Percentiles rank a stretch among this genome's conserved stretches.
phyloP scores from a whole-genome alignment of 1,140 invertebrate species.

The Habropoda laboriosa region DNA sequence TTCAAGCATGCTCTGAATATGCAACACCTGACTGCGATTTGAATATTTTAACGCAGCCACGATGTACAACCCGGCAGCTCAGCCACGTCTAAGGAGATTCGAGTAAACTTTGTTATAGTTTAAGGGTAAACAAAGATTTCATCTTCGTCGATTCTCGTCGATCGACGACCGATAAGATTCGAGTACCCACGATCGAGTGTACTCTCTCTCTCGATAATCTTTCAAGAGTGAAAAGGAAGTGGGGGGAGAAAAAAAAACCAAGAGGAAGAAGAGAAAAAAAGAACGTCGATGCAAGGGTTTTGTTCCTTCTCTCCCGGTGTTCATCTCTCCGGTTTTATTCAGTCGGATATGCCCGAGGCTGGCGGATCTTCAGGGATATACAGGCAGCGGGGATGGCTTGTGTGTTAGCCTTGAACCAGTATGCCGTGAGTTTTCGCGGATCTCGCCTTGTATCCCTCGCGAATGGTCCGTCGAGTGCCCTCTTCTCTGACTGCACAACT shows the following conservation, averaged over 20 bases:
- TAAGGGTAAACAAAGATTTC: background rate
- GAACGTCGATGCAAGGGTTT: background rate
- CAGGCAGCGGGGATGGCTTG: too few species aligned
- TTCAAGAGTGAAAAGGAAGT: too few species aligned
- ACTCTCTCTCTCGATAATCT: background rate
- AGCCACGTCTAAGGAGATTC: background rate
- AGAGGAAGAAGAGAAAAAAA: too few species aligned
- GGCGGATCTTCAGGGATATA: background rate
- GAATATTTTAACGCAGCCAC: constrained; percentile 37
- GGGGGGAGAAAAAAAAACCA: too few species aligned
- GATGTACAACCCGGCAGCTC: too few species aligned
- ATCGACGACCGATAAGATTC: background rate
- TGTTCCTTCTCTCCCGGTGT: background rate
- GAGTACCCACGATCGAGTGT: background rate
- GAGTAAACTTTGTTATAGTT: background rate
- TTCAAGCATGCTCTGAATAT: constrained; percentile 40
- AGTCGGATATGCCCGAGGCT: background rate
- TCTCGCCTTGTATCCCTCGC: too few species aligned
- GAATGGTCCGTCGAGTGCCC: background rate
- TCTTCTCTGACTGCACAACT: background rate
- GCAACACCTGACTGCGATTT: constrained; percentile 15
- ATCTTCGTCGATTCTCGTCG: background rate
- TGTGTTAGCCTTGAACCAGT: constrained; percentile 11
- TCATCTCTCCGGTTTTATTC: background rate
- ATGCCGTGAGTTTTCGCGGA: background rate